A percentile compares a stretch with the other conserved stretches of the same genome.
Evolutionary conservation across 2,797 vertebrate species (phyloP).

Genomic region (Neostethus bicornis): DNA sequence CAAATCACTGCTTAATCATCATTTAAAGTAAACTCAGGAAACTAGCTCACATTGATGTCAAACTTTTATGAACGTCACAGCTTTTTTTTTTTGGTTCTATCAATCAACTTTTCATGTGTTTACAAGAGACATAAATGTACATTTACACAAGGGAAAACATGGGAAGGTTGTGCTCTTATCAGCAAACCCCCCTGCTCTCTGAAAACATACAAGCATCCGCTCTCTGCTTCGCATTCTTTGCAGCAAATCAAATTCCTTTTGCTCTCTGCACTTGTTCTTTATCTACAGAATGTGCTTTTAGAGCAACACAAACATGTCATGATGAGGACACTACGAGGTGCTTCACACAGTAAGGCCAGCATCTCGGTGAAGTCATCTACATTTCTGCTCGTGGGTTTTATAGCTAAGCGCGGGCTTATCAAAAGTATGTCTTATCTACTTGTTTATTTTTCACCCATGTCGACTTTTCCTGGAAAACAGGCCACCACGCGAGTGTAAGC

Average conservation of each 20-base stretch:
- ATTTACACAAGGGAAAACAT: conserved; percentile 59
- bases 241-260: conserved; percentile 84
- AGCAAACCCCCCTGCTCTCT: conserved; percentile 48
- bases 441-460: conserved; percentile 79
- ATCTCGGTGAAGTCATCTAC: conserved; percentile 71
- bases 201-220: conserved; percentile 76
- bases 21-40: not conserved
- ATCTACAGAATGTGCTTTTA: conserved; percentile 84
- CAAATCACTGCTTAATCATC: not conserved
- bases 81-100: not conserved
- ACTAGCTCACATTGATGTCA: conserved; percentile 1
- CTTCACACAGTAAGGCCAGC: conserved; percentile 65
- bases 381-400: conserved; percentile 68
- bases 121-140: conserved; percentile 29
- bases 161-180: conserved; percentile 74
- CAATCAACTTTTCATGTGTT: conserved; percentile 12
- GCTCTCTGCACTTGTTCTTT: conserved; percentile 79
- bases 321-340: conserved; percentile 74
- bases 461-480: conserved; percentile 81
- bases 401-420: conserved; percentile 71
- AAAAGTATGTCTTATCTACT: conserved; percentile 73
- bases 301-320: conserved; percentile 84
- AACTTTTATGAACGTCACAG: not conserved
- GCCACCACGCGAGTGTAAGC: conserved; percentile 66
- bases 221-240: conserved; percentile 77